These are phyloP conservation scores for Pristiophorus japonicus DNA, from an alignment of 2,113 vertebrate species.

Conservation along the genomic window DNA sequence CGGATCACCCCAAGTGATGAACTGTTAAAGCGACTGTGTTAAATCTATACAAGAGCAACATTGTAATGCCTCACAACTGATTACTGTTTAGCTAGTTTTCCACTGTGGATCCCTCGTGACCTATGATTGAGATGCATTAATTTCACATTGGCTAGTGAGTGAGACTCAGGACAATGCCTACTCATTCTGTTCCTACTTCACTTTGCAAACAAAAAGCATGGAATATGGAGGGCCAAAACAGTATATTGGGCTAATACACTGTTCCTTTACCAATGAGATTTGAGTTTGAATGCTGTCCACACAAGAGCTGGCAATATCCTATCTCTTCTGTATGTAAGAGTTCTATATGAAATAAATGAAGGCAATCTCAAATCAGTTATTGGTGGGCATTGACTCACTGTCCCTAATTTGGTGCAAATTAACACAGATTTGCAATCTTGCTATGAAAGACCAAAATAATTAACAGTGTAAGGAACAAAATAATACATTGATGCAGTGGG, in stretches of 20 bases:
- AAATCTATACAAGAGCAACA: no score
- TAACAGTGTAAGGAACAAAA: neutral
- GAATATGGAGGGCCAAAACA: neutral
- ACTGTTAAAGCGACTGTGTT: no score
- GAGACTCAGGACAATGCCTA: no score
- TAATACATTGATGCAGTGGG: neutral
- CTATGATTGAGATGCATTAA: no score
- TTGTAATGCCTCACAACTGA: no score
- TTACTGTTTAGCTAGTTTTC: no score
- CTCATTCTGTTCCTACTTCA: no score
- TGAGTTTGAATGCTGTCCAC: neutral
- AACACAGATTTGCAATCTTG: neutral
- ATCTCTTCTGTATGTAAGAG: neutral
- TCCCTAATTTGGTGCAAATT: neutral
- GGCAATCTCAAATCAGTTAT: neutral
- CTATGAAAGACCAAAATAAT: neutral
- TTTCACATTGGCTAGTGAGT: no score
- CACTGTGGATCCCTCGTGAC: no score
- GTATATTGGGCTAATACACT: neutral
- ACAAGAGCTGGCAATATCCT: neutral
- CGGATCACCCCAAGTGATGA: no score
- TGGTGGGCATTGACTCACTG: neutral
- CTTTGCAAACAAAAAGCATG: no score
- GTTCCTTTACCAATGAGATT: neutral
- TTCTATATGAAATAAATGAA: neutral